A percentile compares a stretch with the other conserved stretches of the same genome.
phyloP scores from a whole-genome alignment of 2,888 invertebrate species.

The Leptinotarsa juncta region DNA sequence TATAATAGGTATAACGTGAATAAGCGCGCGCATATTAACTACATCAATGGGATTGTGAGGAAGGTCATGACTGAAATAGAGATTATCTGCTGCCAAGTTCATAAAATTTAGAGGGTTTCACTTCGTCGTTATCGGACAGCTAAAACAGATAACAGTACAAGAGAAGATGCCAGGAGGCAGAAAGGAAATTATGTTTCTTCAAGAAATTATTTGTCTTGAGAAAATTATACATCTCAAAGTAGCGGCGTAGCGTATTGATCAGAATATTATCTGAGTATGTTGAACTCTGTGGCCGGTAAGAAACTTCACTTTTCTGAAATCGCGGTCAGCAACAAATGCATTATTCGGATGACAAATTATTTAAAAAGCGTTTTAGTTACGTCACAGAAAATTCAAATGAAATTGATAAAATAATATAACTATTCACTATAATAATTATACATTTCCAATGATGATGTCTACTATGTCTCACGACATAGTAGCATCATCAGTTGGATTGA shows the following conservation, averaged over 20 bases:
- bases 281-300: neutral
- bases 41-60: conserved; percentile 53
- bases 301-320: neutral
- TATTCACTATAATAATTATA: too few relatives aligned
- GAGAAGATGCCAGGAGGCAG: neutral
- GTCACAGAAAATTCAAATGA: too few relatives aligned
- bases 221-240: neutral
- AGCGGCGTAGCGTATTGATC: neutral
- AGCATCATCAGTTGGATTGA: too few relatives aligned
- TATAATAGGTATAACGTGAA: conserved; percentile 48
- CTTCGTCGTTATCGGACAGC: neutral
- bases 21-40: conserved; percentile 52
- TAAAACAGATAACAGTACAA: neutral
- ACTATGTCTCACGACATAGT: too few relatives aligned
- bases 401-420: too few relatives aligned
- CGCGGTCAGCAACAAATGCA: too few relatives aligned
- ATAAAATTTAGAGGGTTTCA: conserved; percentile 36
- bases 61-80: conserved; percentile 58
- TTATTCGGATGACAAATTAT: too few relatives aligned
- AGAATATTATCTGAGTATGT: neutral
- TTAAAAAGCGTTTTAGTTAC: too few relatives aligned
- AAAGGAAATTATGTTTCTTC: neutral
- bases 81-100: conserved; percentile 48
- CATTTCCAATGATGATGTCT: too few relatives aligned
- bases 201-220: neutral